Percentiles rank a stretch among this genome's conserved stretches.
Conservation (phyloP, 2,888 invertebrate genomes). For the Chymomyza caudatula region DNA sequence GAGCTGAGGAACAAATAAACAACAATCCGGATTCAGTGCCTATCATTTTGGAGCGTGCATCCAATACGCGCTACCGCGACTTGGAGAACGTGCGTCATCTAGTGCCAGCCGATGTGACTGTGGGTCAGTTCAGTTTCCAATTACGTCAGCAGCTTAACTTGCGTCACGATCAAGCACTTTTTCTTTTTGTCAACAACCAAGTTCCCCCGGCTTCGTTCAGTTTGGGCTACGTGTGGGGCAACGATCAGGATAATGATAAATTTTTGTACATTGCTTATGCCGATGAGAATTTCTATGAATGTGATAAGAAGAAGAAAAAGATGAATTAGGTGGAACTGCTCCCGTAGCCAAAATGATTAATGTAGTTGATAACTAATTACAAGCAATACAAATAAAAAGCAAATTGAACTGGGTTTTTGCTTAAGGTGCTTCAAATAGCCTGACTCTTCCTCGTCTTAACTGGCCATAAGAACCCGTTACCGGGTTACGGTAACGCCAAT, state of each 20-base stretch:
- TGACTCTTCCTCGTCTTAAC: too few species aligned
- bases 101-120: background rate
- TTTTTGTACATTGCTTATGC: background rate
- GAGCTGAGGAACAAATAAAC: background rate
- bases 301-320: background rate
- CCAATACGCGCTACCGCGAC: background rate
- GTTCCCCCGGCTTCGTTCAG: background rate
- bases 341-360: too few species aligned
- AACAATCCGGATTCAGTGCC: background rate
- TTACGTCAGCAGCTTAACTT: background rate
- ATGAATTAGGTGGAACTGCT: too few species aligned
- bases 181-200: background rate
- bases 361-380: too few species aligned
- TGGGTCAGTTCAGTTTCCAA: background rate
- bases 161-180: background rate
- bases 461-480: too few species aligned
- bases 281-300: background rate
- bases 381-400: too few species aligned
- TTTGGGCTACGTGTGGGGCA: background rate
- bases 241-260: background rate
- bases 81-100: background rate
- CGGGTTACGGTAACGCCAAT: too few species aligned
- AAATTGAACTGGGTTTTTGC: too few species aligned
- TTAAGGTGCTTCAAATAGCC: too few species aligned
- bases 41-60: background rate